These are phyloP conservation scores for Drosophila truncata DNA, from an alignment of 1,140 invertebrate species.

Conservation along the genomic window DNA sequence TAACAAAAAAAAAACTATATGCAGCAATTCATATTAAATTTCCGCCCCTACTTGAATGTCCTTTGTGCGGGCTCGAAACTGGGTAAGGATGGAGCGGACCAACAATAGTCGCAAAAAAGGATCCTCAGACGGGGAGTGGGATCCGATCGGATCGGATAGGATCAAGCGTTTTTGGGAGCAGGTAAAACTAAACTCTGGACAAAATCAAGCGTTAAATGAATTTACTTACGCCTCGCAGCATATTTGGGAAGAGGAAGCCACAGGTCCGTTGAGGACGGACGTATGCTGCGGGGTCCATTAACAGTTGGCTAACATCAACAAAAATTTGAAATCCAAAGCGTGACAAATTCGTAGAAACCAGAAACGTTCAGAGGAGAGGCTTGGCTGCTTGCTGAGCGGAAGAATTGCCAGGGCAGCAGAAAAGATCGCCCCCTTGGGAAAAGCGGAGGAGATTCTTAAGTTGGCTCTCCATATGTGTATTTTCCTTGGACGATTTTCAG, in stretches of 20 bases:
- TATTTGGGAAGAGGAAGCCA: conserved; percentile 46
- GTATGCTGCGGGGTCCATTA: conserved; percentile 58
- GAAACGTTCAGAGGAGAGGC: conserved; percentile 21
- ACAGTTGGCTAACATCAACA: conserved; percentile 80
- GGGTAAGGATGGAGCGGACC: conserved; percentile 19
- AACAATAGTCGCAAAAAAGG: conserved; percentile 66
- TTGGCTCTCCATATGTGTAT: conserved; percentile 13
- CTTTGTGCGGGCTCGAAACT: conserved; percentile 71
- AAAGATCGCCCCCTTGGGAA: conserved; percentile 40
- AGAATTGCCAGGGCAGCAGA: conserved; percentile 74
- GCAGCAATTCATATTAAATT: conserved; percentile 75
- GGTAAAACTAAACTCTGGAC: conserved; percentile 72
- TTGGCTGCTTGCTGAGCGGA: conserved; percentile 21
- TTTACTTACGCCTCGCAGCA: conserved; percentile 75
- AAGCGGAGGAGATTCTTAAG: conserved; percentile 21
- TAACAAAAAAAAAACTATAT: conserved; percentile 35
- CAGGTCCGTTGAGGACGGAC: conserved; percentile 4
- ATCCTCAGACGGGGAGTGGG: conserved; percentile 25
- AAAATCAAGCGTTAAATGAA: conserved; percentile 80
- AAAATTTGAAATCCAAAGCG: conserved; percentile 79
- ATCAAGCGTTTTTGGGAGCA: conserved; percentile 45
- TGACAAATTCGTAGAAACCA: conserved; percentile 78
- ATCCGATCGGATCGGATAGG: conserved; percentile 38
- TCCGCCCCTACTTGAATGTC: conserved; percentile 73
- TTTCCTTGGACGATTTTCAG: conserved; percentile 20